Conservation (phyloP, 2,888 invertebrate species). For the Synergus itoensis region DNA sequence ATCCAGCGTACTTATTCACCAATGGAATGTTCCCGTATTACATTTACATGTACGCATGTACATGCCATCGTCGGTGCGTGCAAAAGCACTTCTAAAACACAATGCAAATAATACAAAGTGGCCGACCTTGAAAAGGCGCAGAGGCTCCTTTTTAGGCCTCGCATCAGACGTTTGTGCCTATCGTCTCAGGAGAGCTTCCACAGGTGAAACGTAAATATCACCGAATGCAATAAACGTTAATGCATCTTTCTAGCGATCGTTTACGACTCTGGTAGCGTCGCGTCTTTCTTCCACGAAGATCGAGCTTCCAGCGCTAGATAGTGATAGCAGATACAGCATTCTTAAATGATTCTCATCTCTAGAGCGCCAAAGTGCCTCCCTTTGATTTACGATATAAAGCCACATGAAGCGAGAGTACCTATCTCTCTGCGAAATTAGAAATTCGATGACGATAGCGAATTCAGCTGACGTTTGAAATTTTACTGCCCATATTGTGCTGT, state of each 20-base stretch:
- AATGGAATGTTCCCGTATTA: constrained; percentile 29
- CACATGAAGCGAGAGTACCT: constrained; percentile 3
- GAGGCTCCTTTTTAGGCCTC: constrained; percentile 14
- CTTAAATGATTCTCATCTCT: constrained; percentile 26
- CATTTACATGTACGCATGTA: background rate
- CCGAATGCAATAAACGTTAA: constrained; percentile 8
- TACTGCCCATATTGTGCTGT: constrained; percentile 19
- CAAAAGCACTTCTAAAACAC: constrained; percentile 27
- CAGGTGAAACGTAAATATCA: constrained; percentile 26
- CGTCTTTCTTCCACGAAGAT: background rate
- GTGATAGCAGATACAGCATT: background rate
- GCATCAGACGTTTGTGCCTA: constrained; percentile 15
- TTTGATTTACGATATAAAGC: constrained; percentile 22
- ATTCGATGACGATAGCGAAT: constrained; percentile 37
- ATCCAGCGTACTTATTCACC: background rate
- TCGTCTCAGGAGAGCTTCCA: background rate
- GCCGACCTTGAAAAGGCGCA: constrained; percentile 30
- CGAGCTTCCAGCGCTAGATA: background rate
- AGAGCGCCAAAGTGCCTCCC: background rate
- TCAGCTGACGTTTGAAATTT: constrained; percentile 18
- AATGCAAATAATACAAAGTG: constrained; percentile 41
- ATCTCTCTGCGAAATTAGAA: constrained; percentile 27
- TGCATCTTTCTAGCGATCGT: constrained; percentile 8
- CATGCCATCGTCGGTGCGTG: constrained; percentile 18
- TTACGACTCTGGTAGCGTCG: background rate